Conservation (phyloP, 2,888 invertebrate species). For the Brenthis ino region DNA sequence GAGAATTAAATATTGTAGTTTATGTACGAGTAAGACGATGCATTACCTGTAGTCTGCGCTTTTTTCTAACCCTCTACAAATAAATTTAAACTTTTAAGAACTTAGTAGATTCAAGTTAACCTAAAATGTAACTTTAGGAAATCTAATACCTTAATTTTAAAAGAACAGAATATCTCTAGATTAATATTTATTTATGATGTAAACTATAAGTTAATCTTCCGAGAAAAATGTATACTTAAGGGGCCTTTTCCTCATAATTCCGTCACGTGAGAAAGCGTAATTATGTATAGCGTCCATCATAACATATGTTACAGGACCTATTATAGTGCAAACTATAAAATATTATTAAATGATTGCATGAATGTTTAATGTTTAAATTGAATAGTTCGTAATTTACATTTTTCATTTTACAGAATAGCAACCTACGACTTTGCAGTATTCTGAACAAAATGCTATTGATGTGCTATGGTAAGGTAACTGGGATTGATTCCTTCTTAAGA, state of each 20-base stretch:
- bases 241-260: slow-evolving; percentile 7
- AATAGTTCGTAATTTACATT: too few species aligned
- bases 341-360: background rate
- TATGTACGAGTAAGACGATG: too few species aligned
- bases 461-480: too few species aligned
- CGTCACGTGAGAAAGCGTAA: slow-evolving; percentile 17
- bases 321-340: background rate
- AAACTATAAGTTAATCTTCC: slow-evolving; percentile 4
- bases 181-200: background rate
- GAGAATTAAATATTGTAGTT: too few species aligned
- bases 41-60: background rate
- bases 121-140: background rate
- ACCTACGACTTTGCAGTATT: too few species aligned
- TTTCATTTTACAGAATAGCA: too few species aligned
- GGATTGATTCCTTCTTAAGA: too few species aligned
- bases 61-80: background rate
- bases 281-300: slow-evolving; percentile 6
- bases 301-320: slow-evolving; percentile 1
- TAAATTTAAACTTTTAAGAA: slow-evolving; percentile 8
- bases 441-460: too few species aligned
- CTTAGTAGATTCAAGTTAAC: slow-evolving; percentile 1
- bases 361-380: too few species aligned
- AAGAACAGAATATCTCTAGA: background rate
- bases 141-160: background rate
- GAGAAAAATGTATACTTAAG: slow-evolving; percentile 12